Base-by-base conservation (phyloP, 2,113 vertebrate genomes). In the Lophotis ruficrista region DNA sequence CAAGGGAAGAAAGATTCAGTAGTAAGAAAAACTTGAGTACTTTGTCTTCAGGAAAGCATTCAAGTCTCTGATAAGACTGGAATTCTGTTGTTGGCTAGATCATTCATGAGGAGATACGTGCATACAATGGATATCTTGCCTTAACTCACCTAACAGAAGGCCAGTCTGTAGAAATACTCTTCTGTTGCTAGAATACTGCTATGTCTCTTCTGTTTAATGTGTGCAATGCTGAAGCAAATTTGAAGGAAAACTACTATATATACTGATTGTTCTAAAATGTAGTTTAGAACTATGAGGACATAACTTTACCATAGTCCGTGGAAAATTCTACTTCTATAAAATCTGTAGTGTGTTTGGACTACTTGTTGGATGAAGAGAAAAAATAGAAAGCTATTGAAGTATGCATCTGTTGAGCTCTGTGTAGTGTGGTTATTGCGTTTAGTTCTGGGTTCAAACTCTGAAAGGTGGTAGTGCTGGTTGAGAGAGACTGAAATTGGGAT, bases 31-130 rank as follows among this genome's bases (percentile, higher is more conserved):
- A 48, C 24, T 21, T 24, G 47, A 84, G 64, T 70, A 18, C 20
- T 17, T 58, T 95, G 60, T 81, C 73, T 87, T 81, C 81, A 78
- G 72, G 77, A 87, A 71, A 30, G 61, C 65, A 50, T 54, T 87
- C 31, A 43, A 64, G 61, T 75, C 69, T 89, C 77, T 91, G 84
- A 71, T 95, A 93, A 95, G 77, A 43, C 51, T 48, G 73, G 90
- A 94, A 89, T 95, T 94, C 56, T 75, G 41, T 51, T 84, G 64
- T 70, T 66, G 73, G 64, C 60, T 89, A 66, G 18, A 27, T 83
- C 60, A 70, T 66, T 89, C 21, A 2, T 18, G 9, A 81, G 82
- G 47, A 65, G 24, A 58, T 56, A 23, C 20, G 18, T 66, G 77
- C n/a, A 41, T 81, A 75, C 56, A 81, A 38, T 50, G 62, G 13